Evolutionary conservation across 2,888 invertebrate genomes (phyloP).

Genomic region (Agrotis clavis): DNA sequence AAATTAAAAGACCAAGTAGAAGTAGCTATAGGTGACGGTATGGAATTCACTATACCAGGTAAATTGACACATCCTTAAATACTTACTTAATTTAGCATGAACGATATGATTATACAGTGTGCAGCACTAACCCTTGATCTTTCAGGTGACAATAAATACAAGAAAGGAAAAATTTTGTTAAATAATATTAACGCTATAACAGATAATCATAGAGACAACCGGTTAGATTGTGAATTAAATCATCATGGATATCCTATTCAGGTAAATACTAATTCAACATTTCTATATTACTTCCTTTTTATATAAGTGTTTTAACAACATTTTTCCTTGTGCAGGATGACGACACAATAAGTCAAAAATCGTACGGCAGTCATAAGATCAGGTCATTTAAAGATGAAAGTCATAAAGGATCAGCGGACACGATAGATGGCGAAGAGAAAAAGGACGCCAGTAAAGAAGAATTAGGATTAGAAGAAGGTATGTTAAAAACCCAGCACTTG

Average conservation of each 20-base stretch:
- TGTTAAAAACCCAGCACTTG: conserved; percentile 17
- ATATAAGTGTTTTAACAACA: not conserved
- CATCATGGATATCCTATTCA: conserved; percentile 93
- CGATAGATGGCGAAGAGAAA: conserved; percentile 96
- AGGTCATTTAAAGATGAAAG: conserved; percentile 97
- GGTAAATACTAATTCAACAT: conserved; percentile 69
- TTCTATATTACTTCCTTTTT: too few species aligned
- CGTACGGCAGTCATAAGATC: conserved; percentile 97
- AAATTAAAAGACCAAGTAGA: conserved; percentile 97
- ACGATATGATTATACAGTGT: conserved; percentile 7
- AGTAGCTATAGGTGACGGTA: conserved; percentile 97
- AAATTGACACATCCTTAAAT: conserved; percentile 61
- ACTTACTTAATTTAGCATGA: not conserved
- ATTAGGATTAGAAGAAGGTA: conserved; percentile 95
- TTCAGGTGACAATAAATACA: conserved; percentile 95
- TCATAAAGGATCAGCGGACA: conserved; percentile 97
- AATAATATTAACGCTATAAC: conserved; percentile 96
- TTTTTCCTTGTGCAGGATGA: conserved; percentile 89
- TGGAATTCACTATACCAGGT: conserved; percentile 98
- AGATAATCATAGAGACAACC: conserved; percentile 94
- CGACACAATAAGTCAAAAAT: conserved; percentile 96
- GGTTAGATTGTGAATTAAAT: conserved; percentile 94
- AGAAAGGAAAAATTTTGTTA: conserved; percentile 95
- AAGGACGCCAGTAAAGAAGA: conserved; percentile 98
- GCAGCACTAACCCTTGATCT: conserved; percentile 57